Evolutionary conservation across 2,888 invertebrate species (phyloP), one percentile per base, ranked within the genome.

Genomic region (Octodonta nipae): DNA sequence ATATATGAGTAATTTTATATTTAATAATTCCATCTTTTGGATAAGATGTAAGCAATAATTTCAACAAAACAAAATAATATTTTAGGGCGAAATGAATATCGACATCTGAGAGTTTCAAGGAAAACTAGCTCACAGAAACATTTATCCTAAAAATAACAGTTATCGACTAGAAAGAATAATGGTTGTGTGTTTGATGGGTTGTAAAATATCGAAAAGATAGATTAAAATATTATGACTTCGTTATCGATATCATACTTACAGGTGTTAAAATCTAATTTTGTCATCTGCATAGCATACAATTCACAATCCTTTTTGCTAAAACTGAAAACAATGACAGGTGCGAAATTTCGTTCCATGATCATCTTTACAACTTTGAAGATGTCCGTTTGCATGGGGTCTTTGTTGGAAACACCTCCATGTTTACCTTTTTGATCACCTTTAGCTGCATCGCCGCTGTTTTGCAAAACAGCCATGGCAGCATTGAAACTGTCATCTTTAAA

Each of bases 301-400:
- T 99, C 98, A 55, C 98, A 99, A 47, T 98, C 96, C 56, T 93
- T 96, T 56, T 95, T 92, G 52, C 93, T 93, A 61, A 99, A 99
- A 55, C 95, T 95, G 68, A 99, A 99, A 34, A 95, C 88, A 46
- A 99, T 98, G 3, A 95, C 93, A 0, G 98, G 98, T 0, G 95
- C 89, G 60, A 96, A 89, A 59, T 89, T 91, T 13, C 91, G 70
- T 55, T 98, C 95, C 88, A 95, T 92, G 24, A 98, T 89, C 87
- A 98, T 95, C 62, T 95, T 92, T 12, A 98, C 86, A 39, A 99
- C 88, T 66, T 95, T 96, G 55, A 88, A 91, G 47, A 93, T 92
- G 54, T 89, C 91, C 0, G 87, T 78, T 45, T 76, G 73, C 2
- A 71, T 71, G 0, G 68, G 58, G 49, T 73, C 71, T 47, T 70